phyloP scores from a whole-genome alignment of 2,797 vertebrate genomes.

The Paedocypris micromegethes region DNA sequence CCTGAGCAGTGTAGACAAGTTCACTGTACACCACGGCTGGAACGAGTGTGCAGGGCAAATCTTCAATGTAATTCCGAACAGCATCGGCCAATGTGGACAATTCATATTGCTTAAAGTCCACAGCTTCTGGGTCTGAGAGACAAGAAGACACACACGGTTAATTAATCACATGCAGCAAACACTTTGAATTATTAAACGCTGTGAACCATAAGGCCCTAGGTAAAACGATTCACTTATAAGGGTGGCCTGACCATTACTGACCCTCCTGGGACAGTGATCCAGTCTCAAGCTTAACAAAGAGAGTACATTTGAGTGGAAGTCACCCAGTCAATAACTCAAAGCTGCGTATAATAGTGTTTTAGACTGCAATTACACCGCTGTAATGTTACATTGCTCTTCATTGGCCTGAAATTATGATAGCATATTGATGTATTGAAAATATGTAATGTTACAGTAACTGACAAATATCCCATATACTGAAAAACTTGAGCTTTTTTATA shows the following conservation, averaged over 20 bases:
- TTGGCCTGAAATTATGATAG: slow-evolving; percentile 43
- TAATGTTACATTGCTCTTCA: slow-evolving; percentile 43
- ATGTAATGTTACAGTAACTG: slow-evolving; percentile 24
- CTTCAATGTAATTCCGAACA: slow-evolving; percentile 62
- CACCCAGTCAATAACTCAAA: slow-evolving; percentile 45
- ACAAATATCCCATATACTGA: slow-evolving; percentile 29
- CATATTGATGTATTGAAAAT: slow-evolving; percentile 51
- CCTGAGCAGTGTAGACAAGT: slow-evolving; percentile 68
- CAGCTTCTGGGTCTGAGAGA: slow-evolving; percentile 53
- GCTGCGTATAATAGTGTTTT: slow-evolving; percentile 40
- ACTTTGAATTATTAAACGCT: slow-evolving; percentile 24
- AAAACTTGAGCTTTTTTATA: slow-evolving; percentile 31
- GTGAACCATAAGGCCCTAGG: slow-evolving; percentile 20
- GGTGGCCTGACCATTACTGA: slow-evolving; percentile 17
- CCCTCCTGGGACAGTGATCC: slow-evolving; percentile 23
- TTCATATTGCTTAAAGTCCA: slow-evolving; percentile 63
- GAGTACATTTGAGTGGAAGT: slow-evolving; percentile 30
- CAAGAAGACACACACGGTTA: slow-evolving; percentile 18
- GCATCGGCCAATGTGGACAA: slow-evolving; percentile 57
- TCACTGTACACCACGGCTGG: slow-evolving; percentile 64
- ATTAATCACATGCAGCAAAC: slow-evolving; percentile 8
- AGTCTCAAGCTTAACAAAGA: slow-evolving; percentile 29
- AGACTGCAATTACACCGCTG: slow-evolving; percentile 47
- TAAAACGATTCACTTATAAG: slow-evolving; percentile 29
- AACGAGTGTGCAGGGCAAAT: slow-evolving; percentile 59